These are phyloP conservation scores for Microctenopoma steveboyesi DNA, from an alignment of 2,797 vertebrate species.

Conservation along the genomic window DNA sequence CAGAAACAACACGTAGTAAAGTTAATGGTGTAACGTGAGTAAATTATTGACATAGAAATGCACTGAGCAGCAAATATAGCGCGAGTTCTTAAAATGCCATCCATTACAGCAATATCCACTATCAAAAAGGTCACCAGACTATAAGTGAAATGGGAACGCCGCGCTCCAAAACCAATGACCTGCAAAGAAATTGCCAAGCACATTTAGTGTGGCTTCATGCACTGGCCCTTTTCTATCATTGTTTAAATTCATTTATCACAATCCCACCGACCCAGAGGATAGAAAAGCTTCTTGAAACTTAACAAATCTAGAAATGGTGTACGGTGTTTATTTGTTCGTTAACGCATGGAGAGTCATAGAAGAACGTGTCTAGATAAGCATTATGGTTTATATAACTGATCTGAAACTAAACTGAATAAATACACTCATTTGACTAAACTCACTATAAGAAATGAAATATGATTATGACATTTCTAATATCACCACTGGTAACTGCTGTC, in stretches of 20 bases:
- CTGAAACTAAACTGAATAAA: constrained; percentile 19
- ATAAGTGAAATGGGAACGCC: constrained; percentile 71
- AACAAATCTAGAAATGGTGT: neutral
- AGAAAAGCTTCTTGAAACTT: constrained; percentile 8
- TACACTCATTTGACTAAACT: constrained; percentile 19
- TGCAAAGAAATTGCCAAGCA: constrained; percentile 69
- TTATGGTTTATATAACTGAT: too few species aligned
- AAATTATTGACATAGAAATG: constrained; percentile 14
- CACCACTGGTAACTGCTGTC: constrained; percentile 24
- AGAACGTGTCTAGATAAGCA: neutral
- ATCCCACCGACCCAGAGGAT: constrained; percentile 7
- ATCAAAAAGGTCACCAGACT: constrained; percentile 73
- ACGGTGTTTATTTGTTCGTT: neutral
- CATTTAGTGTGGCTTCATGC: constrained; percentile 49
- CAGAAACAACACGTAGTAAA: neutral
- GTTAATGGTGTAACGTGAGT: neutral
- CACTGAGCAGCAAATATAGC: constrained; percentile 14
- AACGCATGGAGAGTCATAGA: neutral
- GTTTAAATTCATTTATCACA: constrained; percentile 34
- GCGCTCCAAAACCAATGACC: constrained; percentile 73
- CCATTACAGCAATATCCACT: constrained; percentile 61
- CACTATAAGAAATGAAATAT: constrained; percentile 30
- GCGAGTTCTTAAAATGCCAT: constrained; percentile 63
- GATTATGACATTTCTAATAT: constrained; percentile 23
- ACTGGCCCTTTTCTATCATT: constrained; percentile 37